Percentiles rank a stretch among this genome's conserved stretches.
Conservation (phyloP, 2,888 invertebrate genomes). For the Parasteatoda lunata region DNA sequence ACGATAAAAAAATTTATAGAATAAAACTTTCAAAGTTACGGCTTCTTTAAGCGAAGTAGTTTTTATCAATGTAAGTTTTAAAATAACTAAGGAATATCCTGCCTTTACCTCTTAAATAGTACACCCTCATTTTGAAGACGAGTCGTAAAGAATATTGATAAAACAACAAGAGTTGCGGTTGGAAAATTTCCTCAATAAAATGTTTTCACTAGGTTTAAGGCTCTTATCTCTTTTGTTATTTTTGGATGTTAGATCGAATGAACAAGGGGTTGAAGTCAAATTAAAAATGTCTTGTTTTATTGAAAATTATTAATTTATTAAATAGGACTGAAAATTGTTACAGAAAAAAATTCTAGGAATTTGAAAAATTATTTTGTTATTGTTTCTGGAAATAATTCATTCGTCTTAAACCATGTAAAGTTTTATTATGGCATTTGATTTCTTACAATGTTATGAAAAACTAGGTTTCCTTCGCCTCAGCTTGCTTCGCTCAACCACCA, state of each 20-base stretch:
- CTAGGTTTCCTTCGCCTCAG: no score
- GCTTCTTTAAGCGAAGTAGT: background rate
- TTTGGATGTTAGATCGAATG: slow-evolving; percentile 18
- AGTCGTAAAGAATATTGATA: slow-evolving; percentile 56
- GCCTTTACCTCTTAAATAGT: slow-evolving; percentile 12
- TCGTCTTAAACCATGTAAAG: no score
- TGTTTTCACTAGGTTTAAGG: slow-evolving; percentile 46
- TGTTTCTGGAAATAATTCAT: no score
- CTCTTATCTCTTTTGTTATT: slow-evolving; percentile 52
- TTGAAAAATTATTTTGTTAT: no score
- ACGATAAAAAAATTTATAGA: no score
- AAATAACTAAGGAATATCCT: slow-evolving; percentile 37
- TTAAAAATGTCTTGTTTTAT: background rate
- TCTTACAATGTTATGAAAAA: no score
- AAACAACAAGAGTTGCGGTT: slow-evolving; percentile 56
- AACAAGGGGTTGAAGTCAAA: slow-evolving; percentile 16
- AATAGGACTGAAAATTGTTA: no score
- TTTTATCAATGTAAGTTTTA: slow-evolving; percentile 43
- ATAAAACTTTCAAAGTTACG: no score
- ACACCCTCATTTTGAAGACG: background rate
- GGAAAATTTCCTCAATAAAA: slow-evolving; percentile 58
- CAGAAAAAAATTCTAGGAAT: no score
- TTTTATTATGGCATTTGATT: no score
- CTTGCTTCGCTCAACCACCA: no score
- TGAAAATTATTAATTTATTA: background rate